phyloP scores from a whole-genome alignment of 2,797 vertebrate species.

The Syngnathus rostellatus region DNA sequence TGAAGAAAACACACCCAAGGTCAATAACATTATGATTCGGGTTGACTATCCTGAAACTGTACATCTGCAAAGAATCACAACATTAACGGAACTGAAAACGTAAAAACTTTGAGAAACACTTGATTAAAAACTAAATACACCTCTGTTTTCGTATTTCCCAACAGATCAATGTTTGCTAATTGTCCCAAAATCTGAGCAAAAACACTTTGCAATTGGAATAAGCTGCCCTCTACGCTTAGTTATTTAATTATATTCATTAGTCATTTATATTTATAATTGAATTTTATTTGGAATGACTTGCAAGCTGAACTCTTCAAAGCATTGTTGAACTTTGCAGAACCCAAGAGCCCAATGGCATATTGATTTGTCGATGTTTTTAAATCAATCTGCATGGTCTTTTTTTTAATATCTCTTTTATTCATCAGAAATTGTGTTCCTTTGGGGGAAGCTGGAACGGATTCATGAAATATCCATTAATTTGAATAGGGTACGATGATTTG shows the following conservation, averaged over 20 bases:
- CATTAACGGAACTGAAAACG: not conserved
- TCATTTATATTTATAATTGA: too few relatives aligned
- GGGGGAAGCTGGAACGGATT: not conserved
- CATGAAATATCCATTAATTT: too few relatives aligned
- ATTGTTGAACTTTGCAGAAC: not conserved
- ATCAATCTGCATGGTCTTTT: not conserved
- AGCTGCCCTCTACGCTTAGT: too few relatives aligned
- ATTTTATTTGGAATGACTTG: not conserved
- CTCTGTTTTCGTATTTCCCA: not conserved
- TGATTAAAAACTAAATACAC: not conserved
- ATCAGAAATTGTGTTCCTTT: not conserved
- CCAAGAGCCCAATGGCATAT: not conserved
- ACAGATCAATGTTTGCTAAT: too few relatives aligned
- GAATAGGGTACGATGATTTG: too few relatives aligned
- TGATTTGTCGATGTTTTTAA: not conserved
- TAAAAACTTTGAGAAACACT: not conserved
- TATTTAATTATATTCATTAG: too few relatives aligned
- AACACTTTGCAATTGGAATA: too few relatives aligned
- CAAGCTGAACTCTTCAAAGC: not conserved
- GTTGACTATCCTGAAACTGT: too few relatives aligned
- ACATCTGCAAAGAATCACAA: too few relatives aligned
- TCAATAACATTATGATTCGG: too few relatives aligned
- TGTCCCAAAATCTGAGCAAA: too few relatives aligned
- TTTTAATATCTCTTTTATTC: not conserved
- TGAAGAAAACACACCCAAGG: conserved; percentile 7